Evolutionary conservation across 1,140 invertebrate species (phyloP).

Genomic region (Brachionus koreanus): DNA sequence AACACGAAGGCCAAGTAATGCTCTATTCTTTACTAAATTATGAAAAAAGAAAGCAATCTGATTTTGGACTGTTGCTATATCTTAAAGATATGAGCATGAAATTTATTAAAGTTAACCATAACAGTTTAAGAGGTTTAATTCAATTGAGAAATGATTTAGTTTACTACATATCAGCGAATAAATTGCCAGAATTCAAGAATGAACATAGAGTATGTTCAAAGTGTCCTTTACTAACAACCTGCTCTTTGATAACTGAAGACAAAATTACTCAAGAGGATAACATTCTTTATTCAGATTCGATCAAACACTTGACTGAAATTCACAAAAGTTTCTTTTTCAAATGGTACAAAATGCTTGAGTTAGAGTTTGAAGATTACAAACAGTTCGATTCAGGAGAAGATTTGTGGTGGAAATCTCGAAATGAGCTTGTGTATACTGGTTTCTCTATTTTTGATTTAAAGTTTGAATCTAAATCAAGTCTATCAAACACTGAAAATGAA

Average conservation of each 20-base stretch:
- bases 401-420: conserved; percentile 67
- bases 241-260: conserved; percentile 60
- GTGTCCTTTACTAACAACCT: conserved; percentile 75
- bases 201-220: conserved; percentile 69
- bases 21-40: conserved; percentile 84
- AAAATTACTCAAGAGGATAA: conserved; percentile 49
- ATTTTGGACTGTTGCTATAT: conserved; percentile 76
- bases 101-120: conserved; percentile 67
- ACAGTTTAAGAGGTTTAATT: conserved; percentile 74
- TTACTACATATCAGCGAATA: conserved; percentile 51
- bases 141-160: conserved; percentile 74
- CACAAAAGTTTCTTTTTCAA: conserved; percentile 78
- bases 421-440: conserved; percentile 65
- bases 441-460: conserved; percentile 56
- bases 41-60: conserved; percentile 64
- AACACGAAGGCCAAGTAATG: conserved; percentile 80
- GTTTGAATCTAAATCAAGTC: neutral
- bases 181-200: conserved; percentile 67
- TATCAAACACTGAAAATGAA: neutral
- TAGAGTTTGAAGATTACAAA: conserved; percentile 65
- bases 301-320: conserved; percentile 64
- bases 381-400: conserved; percentile 57
- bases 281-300: conserved; percentile 62
- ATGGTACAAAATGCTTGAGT: conserved; percentile 70
- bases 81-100: conserved; percentile 74